A percentile compares a stretch with the other conserved stretches of the same genome.
These are phyloP conservation scores for Unio pictorum DNA, from an alignment of 2,888 invertebrate species.

Conservation along the genomic window DNA sequence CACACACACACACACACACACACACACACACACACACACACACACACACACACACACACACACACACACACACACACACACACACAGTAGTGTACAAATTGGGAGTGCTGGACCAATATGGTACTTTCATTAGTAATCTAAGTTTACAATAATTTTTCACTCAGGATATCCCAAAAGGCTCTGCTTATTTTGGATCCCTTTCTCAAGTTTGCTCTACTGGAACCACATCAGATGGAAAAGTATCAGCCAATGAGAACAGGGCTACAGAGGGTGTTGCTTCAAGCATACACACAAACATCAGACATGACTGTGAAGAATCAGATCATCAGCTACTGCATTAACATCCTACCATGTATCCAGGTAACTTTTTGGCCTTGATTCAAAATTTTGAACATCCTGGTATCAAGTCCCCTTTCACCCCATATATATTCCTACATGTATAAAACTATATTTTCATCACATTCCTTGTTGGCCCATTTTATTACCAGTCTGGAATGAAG, in stretches of 20 bases:
- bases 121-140: too few species aligned
- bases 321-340: constrained; percentile 27
- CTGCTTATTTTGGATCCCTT: constrained; percentile 52
- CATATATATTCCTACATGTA: too few species aligned
- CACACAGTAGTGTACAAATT: too few species aligned
- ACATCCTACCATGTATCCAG: constrained; percentile 41
- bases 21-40: too few species aligned
- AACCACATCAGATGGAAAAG: constrained; percentile 50
- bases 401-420: too few species aligned
- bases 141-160: constrained; percentile 7
- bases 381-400: background rate
- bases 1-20: too few species aligned
- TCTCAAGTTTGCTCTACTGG: constrained; percentile 57
- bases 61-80: too few species aligned
- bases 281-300: constrained; percentile 15
- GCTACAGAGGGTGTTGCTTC: constrained; percentile 43
- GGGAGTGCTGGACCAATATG: too few species aligned
- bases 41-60: too few species aligned
- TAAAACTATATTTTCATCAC: too few species aligned
- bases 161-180: constrained; percentile 40
- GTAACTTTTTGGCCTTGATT: constrained; percentile 12
- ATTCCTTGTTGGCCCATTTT: too few species aligned
- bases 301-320: constrained; percentile 11
- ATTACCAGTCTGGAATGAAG: too few species aligned
- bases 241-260: constrained; percentile 33